Evolutionary conservation across 2,797 vertebrate genomes (phyloP), one percentile per base, ranked within the genome.

Genomic region (Microctenopoma steveboyesi): DNA sequence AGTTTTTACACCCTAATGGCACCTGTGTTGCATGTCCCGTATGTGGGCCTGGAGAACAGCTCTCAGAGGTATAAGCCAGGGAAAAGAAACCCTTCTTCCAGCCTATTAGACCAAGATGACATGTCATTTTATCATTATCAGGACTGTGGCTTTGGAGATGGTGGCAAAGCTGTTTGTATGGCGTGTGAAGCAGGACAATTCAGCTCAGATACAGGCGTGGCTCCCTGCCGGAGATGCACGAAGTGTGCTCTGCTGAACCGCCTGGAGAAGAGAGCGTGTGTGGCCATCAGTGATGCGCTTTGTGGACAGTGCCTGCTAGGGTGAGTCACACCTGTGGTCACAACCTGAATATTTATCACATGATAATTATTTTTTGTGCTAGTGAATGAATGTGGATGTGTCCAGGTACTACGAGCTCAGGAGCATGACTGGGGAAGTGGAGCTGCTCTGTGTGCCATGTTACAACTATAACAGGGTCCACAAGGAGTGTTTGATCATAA

Each of bases 101-200:
- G 22, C 22, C 22, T 22, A 22, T 22, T 22, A 22, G 22, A 22
- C 22, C 22, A 22, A 22, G 22, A 22, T 22, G 22, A 22, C 22
- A 22, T 22, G 22, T 22, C 22, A 22, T 28, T 9, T 35, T 5
- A 33, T 33, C 5, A 1, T 59, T 54, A 13, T 59, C 74, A 92
- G 90, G 89, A 91, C 65, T 92, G 91, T 66, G 91, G 90, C 40
- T 92, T 89, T 74, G 88, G 86, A 54, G 88, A 89, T 43, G 85
- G 84, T 8, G 83, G 85, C 2, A 69, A 71, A 25, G 86, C 80
- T 0, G 53, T 83, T 22, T 92, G 91, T 46, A 50, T 74, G 45
- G 46, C 10, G 1, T 92, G 89, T 72, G 81, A 74, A 9, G 51
- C 64, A 0, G 84, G 88, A 5, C 75, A 49, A 48, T 91, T 89